Evolutionary conservation across 2,888 invertebrate genomes (phyloP), one percentile per base, ranked within the genome.

Genomic region (Scelioninae gen. 1): DNA sequence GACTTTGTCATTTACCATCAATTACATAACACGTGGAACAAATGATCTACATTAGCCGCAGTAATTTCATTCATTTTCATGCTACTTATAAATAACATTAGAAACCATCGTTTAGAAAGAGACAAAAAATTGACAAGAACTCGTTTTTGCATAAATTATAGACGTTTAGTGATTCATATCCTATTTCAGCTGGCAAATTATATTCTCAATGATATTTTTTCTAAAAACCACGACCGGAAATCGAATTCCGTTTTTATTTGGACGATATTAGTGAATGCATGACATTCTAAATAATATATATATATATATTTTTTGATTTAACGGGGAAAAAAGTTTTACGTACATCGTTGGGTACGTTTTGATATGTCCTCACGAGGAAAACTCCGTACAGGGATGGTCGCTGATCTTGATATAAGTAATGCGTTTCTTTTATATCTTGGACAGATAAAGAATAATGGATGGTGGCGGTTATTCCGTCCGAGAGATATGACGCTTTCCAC

Each of bases 371-470:
- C 82, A 81, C 76, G 78, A 78, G 84, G 78, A 66, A 84, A 76
- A 77, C 74, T 55, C 58, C 76, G 71, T 79, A 84, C 85, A 88
- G 85, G 87, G 88, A 88, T 86, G 87, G 86, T 86, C 86, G 87
- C 88, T 88, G 89, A 90, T 91, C 90, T 89, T 89, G 90, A 91
- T 89, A 90, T 90, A 91, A 91, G 90, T 91, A 90, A 91, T 89
- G 90, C 90, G 88, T 91, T 88, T 90, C 91, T 89, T 90, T 89
- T 90, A 90, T 91, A 91, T 88, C 89, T 89, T 86, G 82, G 84
- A 85, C 82, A 90, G 91, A 92, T 92, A 91, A 91, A 91, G 91
- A 91, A 89, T 92, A 91, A 92, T 91, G 90, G 91, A 90, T 88
- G 85, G 83, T 62, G 86, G 84, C 77, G 87, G 86, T 77, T 85